A percentile compares a stretch with the other conserved stretches of the same genome.
Conservation (phyloP, 2,888 invertebrate species). For the Sarcophaga variegata region DNA sequence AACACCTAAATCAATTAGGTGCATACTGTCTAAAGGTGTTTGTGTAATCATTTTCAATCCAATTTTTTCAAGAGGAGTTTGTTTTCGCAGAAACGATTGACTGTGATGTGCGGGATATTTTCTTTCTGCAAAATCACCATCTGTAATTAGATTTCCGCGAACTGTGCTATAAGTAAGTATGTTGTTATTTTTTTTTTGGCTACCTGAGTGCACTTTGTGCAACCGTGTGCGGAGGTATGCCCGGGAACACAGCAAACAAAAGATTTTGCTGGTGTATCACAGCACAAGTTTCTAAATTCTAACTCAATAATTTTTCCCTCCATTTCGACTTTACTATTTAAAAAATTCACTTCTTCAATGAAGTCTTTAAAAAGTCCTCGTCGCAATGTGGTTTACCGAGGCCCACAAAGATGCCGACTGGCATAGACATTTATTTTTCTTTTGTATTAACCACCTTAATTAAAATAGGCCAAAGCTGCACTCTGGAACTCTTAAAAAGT, state of each 20-base stretch:
- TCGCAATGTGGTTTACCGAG: not conserved
- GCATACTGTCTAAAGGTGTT: not conserved
- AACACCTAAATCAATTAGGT: not conserved
- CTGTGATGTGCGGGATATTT: too few relatives aligned
- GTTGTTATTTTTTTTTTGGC: not conserved
- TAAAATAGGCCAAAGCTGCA: too few relatives aligned
- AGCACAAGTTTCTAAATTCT: conserved; percentile 28
- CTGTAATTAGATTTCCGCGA: too few relatives aligned
- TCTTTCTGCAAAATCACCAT: too few relatives aligned
- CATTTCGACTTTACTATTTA: conserved; percentile 6
- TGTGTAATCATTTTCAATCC: too few relatives aligned
- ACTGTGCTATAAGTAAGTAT: too few relatives aligned
- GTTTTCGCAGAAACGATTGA: too few relatives aligned
- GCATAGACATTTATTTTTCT: too few relatives aligned
- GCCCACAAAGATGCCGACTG: too few relatives aligned
- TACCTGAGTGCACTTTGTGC: conserved; percentile 14
- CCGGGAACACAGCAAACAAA: conserved; percentile 28
- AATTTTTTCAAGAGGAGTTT: too few relatives aligned
- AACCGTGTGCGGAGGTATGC: conserved; percentile 10
- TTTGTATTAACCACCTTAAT: too few relatives aligned
- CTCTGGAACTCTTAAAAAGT: too few relatives aligned
- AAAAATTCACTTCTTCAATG: not conserved
- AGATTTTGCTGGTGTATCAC: conserved; percentile 45
- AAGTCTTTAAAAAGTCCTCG: conserved; percentile 16
- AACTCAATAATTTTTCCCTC: not conserved